Base-by-base conservation (phyloP, 2,113 vertebrate species). In the Tetraodon nigroviridis region DNA sequence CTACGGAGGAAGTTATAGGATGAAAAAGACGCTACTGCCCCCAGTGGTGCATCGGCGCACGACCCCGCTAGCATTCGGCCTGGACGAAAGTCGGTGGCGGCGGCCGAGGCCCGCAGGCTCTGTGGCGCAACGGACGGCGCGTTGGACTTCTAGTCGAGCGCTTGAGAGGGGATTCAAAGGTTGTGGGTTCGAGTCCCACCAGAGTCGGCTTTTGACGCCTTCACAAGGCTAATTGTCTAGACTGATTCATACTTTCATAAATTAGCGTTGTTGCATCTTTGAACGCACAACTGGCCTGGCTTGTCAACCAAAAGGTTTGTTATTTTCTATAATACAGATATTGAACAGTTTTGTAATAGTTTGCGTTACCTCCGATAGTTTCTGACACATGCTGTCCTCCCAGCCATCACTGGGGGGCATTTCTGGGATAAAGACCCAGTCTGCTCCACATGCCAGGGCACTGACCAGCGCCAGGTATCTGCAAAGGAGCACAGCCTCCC, bases 391-490 rank as follows among this genome's bases (percentile, higher is more conserved):
- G 22, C 56, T 61, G 29, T 97, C 94, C 76, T 99, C 94, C 97
- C 97, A 99, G 48, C 91, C 93, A 18, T 98, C 94, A 49, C 94
- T 93, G 5, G 97, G 96, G 19, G 97, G 97, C 56, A 93, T 93
- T 76, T 99, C 97, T 1, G 96, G 97, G 62, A 98, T 94, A 69
- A 99, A 94, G 0, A 99, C 94, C 95, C 95, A 99, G 75, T 99
- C 97, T 0, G 97, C 96, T 41, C 97, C 97, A 21, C 94, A 99
- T 0, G 94, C 94, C 89, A 99, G 86, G 50, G 94, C 95, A 29
- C 94, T 97, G 79, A 95, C 95, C 73, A 99, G 77, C 6, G 96
- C 97, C 63, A 99, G 84, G 74, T 99, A 98, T 69, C 96, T 99
- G 57, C 20, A 69, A 17, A 55, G 10, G 32, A 37, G 8, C 51